Percentiles rank a stretch among this genome's conserved stretches.
Evolutionary conservation across 2,797 vertebrate genomes (phyloP).

Genomic region (Phalloptychus januarius): DNA sequence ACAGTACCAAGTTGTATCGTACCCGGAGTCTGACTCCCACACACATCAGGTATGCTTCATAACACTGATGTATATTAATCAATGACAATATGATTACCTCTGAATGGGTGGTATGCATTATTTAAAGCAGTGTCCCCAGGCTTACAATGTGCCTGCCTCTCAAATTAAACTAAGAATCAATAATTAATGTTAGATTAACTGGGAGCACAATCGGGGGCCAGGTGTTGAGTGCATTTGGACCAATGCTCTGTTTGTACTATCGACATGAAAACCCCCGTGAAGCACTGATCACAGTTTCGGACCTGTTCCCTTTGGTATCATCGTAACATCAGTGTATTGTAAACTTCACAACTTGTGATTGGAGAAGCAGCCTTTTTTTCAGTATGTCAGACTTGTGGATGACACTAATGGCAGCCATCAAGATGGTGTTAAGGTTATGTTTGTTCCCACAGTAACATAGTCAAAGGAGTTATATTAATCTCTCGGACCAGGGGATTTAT

Average conservation of each 20-base stretch:
- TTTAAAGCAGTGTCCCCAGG: slow-evolving; percentile 81
- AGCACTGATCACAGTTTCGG: slow-evolving; percentile 81
- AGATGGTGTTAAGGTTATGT: slow-evolving; percentile 42
- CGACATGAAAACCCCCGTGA: slow-evolving; percentile 86
- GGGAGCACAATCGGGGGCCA: slow-evolving; percentile 74
- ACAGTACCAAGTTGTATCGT: slow-evolving; percentile 74
- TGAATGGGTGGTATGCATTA: slow-evolving; percentile 82
- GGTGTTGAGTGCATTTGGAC: slow-evolving; percentile 66
- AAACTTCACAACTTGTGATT: slow-evolving; percentile 53
- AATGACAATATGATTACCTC: slow-evolving; percentile 83
- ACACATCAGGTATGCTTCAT: slow-evolving; percentile 77
- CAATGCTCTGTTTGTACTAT: slow-evolving; percentile 63
- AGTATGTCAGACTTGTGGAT: slow-evolving; percentile 43
- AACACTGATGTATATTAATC: slow-evolving; percentile 80
- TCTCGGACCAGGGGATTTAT: slow-evolving; percentile 53
- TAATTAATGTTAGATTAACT: slow-evolving; percentile 85
- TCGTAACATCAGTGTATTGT: slow-evolving; percentile 45
- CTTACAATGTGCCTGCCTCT: slow-evolving; percentile 82
- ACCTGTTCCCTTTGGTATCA: slow-evolving; percentile 52
- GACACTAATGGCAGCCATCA: slow-evolving; percentile 36
- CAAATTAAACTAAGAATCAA: slow-evolving; percentile 83
- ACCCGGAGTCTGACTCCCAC: slow-evolving; percentile 55
- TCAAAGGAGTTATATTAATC: slow-evolving; percentile 55
- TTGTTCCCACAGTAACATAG: slow-evolving; percentile 60
- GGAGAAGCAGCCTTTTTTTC: slow-evolving; percentile 26